Conservation (phyloP, 2,113 vertebrate species). For the Siniperca chuatsi region DNA sequence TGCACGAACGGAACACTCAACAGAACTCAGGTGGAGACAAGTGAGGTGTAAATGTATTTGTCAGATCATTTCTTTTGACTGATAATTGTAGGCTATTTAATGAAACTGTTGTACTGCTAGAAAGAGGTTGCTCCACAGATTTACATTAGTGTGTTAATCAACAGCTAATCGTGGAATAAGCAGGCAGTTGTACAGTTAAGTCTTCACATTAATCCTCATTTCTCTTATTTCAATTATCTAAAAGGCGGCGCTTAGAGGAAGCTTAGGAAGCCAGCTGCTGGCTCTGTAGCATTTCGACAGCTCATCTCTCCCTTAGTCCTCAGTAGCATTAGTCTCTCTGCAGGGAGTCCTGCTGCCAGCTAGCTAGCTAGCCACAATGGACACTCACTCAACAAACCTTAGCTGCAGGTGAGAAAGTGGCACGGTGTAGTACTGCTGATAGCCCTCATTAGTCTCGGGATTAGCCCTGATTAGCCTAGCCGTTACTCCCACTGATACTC, state of each 20-base stretch:
- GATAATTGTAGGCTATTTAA: slow-evolving; percentile 5
- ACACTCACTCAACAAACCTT: slow-evolving; percentile 55
- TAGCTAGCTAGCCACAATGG: slow-evolving; percentile 41
- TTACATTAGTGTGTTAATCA: slow-evolving; percentile 66
- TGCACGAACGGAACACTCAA: background rate
- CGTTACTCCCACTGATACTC: slow-evolving; percentile 57
- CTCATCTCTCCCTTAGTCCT: slow-evolving; percentile 66
- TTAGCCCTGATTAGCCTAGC: slow-evolving; percentile 71
- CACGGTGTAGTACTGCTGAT: slow-evolving; percentile 52
- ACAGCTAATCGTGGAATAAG: slow-evolving; percentile 73
- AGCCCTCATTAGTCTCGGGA: slow-evolving; percentile 72
- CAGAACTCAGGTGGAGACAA: slow-evolving; percentile 2
- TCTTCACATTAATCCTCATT: slow-evolving; percentile 73
- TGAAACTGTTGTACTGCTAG: slow-evolving; percentile 20
- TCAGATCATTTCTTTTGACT: background rate
- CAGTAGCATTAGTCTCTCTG: slow-evolving; percentile 71
- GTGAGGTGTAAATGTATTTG: background rate
- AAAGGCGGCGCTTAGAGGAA: slow-evolving; percentile 62
- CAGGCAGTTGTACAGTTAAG: slow-evolving; percentile 62
- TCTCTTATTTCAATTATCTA: slow-evolving; percentile 76
- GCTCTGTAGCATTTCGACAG: slow-evolving; percentile 65
- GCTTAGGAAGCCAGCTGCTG: slow-evolving; percentile 72
- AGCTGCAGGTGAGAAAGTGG: slow-evolving; percentile 70
- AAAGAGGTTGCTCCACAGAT: slow-evolving; percentile 29
- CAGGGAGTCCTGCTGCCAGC: slow-evolving; percentile 56